These are phyloP conservation scores for Baryphthengus martii DNA, from an alignment of 2,113 vertebrate genomes.

Conservation along the genomic window DNA sequence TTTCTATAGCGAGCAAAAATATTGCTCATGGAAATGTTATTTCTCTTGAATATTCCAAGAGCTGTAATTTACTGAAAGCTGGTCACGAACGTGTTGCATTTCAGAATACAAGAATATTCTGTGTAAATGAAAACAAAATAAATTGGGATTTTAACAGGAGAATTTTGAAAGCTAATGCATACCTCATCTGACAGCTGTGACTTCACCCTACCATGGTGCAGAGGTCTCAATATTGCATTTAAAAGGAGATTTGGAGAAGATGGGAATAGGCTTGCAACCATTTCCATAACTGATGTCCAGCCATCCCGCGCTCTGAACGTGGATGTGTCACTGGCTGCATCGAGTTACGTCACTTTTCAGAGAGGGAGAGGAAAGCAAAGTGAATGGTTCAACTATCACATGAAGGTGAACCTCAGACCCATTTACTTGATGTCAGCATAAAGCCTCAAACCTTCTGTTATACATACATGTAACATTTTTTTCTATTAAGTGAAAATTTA, in stretches of 20 bases:
- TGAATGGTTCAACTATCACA: neutral
- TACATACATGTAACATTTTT: neutral
- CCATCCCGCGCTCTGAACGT: fast-evolving
- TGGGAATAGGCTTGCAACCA: neutral
- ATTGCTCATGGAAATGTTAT: neutral
- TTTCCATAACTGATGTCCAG: neutral
- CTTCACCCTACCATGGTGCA: slow-evolving; percentile 71
- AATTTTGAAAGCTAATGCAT: slow-evolving; percentile 79
- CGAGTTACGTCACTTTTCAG: neutral
- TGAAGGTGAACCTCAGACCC: neutral
- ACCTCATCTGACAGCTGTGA: slow-evolving; percentile 78
- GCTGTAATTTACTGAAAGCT: slow-evolving; percentile 79
- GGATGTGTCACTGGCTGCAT: neutral
- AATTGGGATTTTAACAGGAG: slow-evolving; percentile 66
- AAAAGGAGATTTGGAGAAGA: neutral
- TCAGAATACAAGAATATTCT: slow-evolving; percentile 82
- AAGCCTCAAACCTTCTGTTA: neutral
- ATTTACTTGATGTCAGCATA: neutral
- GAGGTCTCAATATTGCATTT: slow-evolving; percentile 42
- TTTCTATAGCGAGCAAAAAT: neutral
- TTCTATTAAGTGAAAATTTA: slow-evolving; percentile 15
- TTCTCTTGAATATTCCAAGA: slow-evolving; percentile 9
- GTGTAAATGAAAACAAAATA: slow-evolving; percentile 82
- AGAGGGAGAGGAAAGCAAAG: neutral
- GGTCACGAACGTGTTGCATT: slow-evolving; percentile 74